Conservation (phyloP, 2,113 vertebrate genomes). For the Zosterops lateralis region DNA sequence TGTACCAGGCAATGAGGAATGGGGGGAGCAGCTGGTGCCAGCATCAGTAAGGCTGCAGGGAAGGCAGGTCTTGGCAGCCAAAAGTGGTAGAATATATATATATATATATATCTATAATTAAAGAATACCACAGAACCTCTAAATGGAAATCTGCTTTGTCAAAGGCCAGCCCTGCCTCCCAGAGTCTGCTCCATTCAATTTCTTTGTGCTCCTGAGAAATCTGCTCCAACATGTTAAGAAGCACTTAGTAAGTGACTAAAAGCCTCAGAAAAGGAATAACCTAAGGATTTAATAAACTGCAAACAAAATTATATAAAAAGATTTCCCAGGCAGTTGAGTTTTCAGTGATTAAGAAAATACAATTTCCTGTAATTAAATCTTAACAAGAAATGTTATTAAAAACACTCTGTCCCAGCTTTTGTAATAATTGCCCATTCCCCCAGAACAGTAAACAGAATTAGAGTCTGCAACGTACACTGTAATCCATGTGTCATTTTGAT, state of each 20-base stretch:
- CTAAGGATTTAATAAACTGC: conserved; percentile 83
- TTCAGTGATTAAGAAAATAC: conserved; percentile 85
- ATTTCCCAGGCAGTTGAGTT: conserved; percentile 78
- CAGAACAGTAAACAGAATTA: conserved; percentile 84
- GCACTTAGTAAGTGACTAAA: conserved; percentile 72
- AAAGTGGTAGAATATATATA: neutral
- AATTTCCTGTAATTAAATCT: conserved; percentile 86
- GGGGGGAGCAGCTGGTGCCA: neutral
- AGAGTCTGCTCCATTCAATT: neutral
- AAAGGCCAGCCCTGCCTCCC: neutral
- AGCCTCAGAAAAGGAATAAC: conserved; percentile 77
- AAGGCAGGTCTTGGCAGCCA: neutral
- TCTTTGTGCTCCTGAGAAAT: neutral
- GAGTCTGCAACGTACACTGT: conserved; percentile 71
- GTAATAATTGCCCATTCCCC: conserved; percentile 80
- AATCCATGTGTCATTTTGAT: conserved; percentile 81
- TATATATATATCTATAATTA: neutral
- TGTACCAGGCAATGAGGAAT: neutral
- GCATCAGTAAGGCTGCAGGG: neutral
- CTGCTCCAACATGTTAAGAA: conserved; percentile 65
- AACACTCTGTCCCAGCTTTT: conserved; percentile 80
- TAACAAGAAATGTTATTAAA: conserved; percentile 86
- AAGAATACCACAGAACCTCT: neutral
- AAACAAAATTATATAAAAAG: conserved; percentile 79
- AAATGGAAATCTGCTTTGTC: neutral